A percentile compares a stretch with the other conserved stretches of the same genome.
These are phyloP conservation scores for Acanthococcus lagerstroemiae DNA, from an alignment of 2,888 invertebrate species.

Conservation along the genomic window DNA sequence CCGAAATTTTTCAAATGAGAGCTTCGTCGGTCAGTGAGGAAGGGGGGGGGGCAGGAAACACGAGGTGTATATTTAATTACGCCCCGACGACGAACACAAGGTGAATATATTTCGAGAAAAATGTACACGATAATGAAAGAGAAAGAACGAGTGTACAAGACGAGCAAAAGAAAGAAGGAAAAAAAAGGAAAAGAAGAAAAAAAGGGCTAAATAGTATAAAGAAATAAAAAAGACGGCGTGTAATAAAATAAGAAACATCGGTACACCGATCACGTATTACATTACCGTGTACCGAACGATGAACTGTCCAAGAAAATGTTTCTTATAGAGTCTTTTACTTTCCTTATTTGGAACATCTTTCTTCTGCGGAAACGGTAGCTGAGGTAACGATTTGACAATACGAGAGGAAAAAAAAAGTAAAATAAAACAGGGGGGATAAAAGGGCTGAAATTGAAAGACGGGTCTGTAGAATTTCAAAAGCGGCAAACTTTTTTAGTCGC, in stretches of 20 bases:
- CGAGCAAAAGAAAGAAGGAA: not conserved
- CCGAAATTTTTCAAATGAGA: no score
- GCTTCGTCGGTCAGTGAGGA: no score
- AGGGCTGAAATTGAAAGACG: constrained; percentile 16
- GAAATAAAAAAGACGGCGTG: constrained; percentile 25
- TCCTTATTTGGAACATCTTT: constrained; percentile 30
- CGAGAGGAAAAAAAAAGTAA: constrained; percentile 1
- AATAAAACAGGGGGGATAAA: not conserved
- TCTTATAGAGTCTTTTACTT: constrained; percentile 35
- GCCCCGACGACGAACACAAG: no score
- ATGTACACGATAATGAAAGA: not conserved
- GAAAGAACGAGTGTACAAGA: not conserved
- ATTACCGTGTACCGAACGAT: constrained; percentile 30
- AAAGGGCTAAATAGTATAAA: constrained; percentile 24
- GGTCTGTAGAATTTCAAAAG: constrained; percentile 15
- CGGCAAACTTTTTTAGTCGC: constrained; percentile 8
- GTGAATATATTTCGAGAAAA: no score
- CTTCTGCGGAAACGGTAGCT: constrained; percentile 16
- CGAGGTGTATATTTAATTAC: not conserved
- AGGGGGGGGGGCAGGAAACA: no score
- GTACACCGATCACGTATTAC: constrained; percentile 31
- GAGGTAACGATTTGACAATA: constrained; percentile 29
- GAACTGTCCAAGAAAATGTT: constrained; percentile 36
- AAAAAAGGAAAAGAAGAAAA: constrained; percentile 9
- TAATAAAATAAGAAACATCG: constrained; percentile 27